Evolutionary conservation across 1,140 invertebrate species (phyloP), one percentile per base, ranked within the genome.

Genomic region (Brachionus koreanus): DNA sequence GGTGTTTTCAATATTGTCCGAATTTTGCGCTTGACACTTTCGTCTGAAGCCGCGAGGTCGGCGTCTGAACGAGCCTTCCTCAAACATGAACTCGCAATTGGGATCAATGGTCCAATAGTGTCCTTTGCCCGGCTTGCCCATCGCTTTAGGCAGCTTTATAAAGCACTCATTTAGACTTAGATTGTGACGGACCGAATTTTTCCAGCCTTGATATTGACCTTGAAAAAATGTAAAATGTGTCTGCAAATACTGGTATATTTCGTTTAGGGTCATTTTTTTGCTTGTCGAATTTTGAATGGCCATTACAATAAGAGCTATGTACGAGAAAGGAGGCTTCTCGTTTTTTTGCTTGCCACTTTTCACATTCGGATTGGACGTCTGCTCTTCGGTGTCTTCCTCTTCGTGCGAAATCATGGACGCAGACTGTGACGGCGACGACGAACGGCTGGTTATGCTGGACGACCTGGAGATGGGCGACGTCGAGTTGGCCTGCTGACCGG

Each of bases 61-160:
- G n/a, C 97, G 89, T 63, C 96, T 89, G 86, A 94, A 95, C 7
- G 94, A 96, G 0, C 96, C 96, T 86, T 98, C 96, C 87, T 98
- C 96, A 88, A 98, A 98, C 93, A 98, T 95, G 85, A 93, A 94
- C 85, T 98, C 96, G 12, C 94, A 94, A 0, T 93, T 92, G 0
- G 95, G 95, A 86, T 98, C 95, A 57, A 98, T 95, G 10, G 95
- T 98, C 96, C 97, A 98, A 86, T 97, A 98, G 87, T 98, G 96
- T 0, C 96, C 96, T 88, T 98, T 98, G 0, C 96, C 95, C 0
- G 95, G 95, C n/a, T 82, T 82, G n/a, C 82, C 82, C 82, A 76
- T 76, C 6, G 82, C 82, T 87, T 97, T 96, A 0, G 95, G 95
- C 57, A 97, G 88, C 87, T 97, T 97, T 83, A 96, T 95, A 87